Conservation (phyloP, 1,140 invertebrate genomes). For the Cyclargus thomasi region DNA sequence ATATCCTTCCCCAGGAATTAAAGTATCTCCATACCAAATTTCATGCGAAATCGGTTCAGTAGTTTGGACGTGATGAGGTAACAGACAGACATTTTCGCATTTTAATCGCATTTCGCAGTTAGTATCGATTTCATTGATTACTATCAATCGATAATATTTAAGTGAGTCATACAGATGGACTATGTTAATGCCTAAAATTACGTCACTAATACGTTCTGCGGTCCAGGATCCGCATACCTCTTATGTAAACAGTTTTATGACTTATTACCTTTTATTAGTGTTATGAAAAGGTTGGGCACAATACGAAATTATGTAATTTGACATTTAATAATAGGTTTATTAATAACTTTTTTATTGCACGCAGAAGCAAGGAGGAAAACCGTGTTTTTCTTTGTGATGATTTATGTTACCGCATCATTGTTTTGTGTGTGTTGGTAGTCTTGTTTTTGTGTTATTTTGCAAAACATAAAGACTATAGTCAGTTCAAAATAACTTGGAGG, state of each 20-base stretch:
- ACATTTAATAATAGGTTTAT: background rate
- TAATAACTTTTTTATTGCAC: background rate
- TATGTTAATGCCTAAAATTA: background rate
- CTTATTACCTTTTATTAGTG: background rate
- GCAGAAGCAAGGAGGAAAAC: background rate
- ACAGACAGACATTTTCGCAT: too few relatives aligned
- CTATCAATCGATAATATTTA: background rate
- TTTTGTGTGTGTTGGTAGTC: background rate
- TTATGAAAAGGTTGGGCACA: background rate
- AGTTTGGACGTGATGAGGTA: too few relatives aligned
- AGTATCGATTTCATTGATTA: too few relatives aligned
- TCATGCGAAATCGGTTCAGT: too few relatives aligned
- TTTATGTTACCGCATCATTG: background rate
- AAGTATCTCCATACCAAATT: too few relatives aligned
- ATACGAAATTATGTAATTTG: background rate
- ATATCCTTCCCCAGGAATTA: too few relatives aligned
- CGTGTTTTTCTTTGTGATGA: background rate
- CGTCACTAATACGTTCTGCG: background rate
- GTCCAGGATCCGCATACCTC: background rate
- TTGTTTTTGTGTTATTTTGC: background rate
- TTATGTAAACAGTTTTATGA: background rate
- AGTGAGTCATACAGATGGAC: background rate
- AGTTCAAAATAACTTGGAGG: too few relatives aligned
- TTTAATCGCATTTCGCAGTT: too few relatives aligned
- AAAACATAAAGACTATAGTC: too few relatives aligned